These are phyloP conservation scores for Mastomys coucha DNA, from an alignment of 2,113 vertebrate genomes.

Conservation along the genomic window DNA sequence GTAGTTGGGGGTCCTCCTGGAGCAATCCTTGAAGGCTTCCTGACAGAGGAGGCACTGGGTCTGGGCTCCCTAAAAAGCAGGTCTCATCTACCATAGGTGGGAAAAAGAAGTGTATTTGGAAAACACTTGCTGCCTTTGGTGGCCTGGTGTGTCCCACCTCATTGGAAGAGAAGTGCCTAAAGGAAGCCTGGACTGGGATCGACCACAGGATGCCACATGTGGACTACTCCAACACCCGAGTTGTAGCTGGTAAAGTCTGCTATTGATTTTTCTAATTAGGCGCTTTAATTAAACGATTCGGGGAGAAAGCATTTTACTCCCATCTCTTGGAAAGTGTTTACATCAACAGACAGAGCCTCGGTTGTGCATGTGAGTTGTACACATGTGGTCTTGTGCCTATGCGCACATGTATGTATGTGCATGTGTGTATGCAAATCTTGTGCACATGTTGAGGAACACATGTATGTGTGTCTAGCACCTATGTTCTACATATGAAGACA, in stretches of 20 bases:
- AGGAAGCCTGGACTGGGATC: not conserved
- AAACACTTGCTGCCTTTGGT: not conserved
- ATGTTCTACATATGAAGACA: not conserved
- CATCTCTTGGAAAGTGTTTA: not conserved
- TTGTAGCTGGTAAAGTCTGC: not conserved
- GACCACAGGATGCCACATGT: rapidly evolving
- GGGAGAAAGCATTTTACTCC: not conserved
- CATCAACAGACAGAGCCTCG: not conserved
- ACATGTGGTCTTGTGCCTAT: too few species aligned
- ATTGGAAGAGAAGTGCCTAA: not conserved
- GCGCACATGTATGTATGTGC: not conserved
- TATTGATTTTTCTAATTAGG: not conserved
- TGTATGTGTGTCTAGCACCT: too few species aligned
- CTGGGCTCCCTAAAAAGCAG: not conserved
- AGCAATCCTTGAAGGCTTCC: not conserved
- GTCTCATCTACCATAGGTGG: not conserved
- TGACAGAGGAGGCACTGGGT: not conserved
- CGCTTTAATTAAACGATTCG: not conserved
- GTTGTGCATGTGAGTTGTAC: not conserved
- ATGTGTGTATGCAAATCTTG: not conserved
- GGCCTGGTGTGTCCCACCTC: not conserved
- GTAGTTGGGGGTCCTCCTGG: not conserved
- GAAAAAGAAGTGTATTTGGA: too few species aligned
- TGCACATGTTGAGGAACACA: too few species aligned
- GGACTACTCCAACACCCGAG: not conserved